Base-by-base conservation (phyloP, 2,888 invertebrate species). In the Drosophila sordidapex region DNA sequence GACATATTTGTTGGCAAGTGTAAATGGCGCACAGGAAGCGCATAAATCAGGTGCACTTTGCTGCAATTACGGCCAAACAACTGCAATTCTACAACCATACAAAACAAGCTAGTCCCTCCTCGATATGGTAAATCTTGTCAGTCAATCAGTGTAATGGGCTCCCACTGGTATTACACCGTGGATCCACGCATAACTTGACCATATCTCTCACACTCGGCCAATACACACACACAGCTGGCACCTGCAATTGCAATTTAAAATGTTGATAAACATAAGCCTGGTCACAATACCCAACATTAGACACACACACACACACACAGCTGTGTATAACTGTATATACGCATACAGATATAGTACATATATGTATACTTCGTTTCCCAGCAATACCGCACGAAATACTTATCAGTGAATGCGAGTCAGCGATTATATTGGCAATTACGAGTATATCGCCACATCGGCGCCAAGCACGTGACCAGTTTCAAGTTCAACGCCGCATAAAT, bases 391-490 rank as follows among this genome's bases (percentile, higher is more conserved):
- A 70, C 68, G 74, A 76, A 81, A 73, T 83, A 61, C 63, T 89
- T 87, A 86, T 86, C 89, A 88, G 66, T 61, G 73, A 69, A 83
- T 75, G 74, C 74, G 74, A 76, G 76, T 61, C 74, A 76, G 82
- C 87, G 84, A 89, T 86, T 84, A 84, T 73, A 89, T 87, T 87
- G 82, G 72, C 89, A 87, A 87, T 84, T 87, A 78, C 78, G 65
- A 80, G 80, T 74, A 80, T 87, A 87, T 84, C 87, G 79, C 78
- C 84, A 81, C 87, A 83, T 72, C 80, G 87, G 87, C 82, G 74
- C 73, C 87, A 66, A 74, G 89, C 86, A 86, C 89, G 89, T 85
- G 89, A 87, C 87, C 80, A 87, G 80, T 80, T 89, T 86, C 82
- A 86, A 86, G 86, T 87, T 86, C 87, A 84, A 66, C 73, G 59